These are phyloP conservation scores for Ormyrus thymus DNA, from an alignment of 2,888 invertebrate species.

Conservation along the genomic window DNA sequence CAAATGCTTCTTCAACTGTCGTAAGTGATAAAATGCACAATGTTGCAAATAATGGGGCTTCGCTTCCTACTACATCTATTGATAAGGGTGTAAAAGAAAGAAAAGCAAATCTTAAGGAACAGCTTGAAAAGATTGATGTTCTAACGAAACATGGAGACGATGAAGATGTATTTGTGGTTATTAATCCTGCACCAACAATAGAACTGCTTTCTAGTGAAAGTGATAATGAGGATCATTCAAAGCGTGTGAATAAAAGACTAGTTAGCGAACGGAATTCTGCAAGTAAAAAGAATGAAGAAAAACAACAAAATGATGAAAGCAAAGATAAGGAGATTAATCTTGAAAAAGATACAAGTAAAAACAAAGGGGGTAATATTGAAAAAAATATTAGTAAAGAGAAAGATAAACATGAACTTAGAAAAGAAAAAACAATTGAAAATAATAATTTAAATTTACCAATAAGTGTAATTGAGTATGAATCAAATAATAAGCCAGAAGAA, in stretches of 20 bases:
- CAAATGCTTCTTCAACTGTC: slow-evolving; percentile 21
- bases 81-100: slow-evolving; percentile 53
- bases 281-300: slow-evolving; percentile 39
- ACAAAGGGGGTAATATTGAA: background rate
- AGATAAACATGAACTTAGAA: slow-evolving; percentile 33
- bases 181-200: slow-evolving; percentile 71
- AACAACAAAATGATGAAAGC: slow-evolving; percentile 16
- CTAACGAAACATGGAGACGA: slow-evolving; percentile 66
- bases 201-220: slow-evolving; percentile 71
- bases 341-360: slow-evolving; percentile 14
- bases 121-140: slow-evolving; percentile 63
- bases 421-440: slow-evolving; percentile 18
- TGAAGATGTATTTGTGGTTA: slow-evolving; percentile 72
- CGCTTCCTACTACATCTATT: slow-evolving; percentile 46
- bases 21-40: slow-evolving; percentile 39
- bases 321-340: background rate
- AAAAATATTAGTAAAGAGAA: slow-evolving; percentile 19
- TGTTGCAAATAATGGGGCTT: slow-evolving; percentile 57
- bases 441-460: slow-evolving; percentile 21
- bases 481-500: slow-evolving; percentile 20
- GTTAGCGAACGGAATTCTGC: slow-evolving; percentile 31
- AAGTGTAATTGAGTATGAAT: slow-evolving; percentile 51
- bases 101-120: slow-evolving; percentile 61
- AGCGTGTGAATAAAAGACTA: slow-evolving; percentile 51
- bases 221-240: slow-evolving; percentile 60